Percentiles rank a stretch among this genome's conserved stretches.
phyloP scores from a whole-genome alignment of 2,797 vertebrate genomes.

The Rhinatrema bivittatum region DNA sequence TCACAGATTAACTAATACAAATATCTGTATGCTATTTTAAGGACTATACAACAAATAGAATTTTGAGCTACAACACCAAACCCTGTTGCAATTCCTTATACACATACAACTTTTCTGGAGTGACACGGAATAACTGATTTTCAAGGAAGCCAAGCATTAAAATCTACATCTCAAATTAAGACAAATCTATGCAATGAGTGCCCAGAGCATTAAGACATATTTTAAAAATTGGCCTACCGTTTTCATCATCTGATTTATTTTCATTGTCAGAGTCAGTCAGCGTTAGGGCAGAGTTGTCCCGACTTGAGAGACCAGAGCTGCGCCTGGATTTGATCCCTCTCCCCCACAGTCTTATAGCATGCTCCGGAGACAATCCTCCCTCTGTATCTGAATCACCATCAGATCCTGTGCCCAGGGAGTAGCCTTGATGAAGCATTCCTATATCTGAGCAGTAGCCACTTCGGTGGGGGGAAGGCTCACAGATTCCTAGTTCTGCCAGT shows the following conservation, averaged over 20 bases:
- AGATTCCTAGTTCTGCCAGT: constrained; percentile 85
- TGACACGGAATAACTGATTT: constrained; percentile 10
- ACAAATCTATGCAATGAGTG: not conserved
- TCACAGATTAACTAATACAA: too few relatives aligned
- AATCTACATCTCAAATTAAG: constrained; percentile 1
- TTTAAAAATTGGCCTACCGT: constrained; percentile 67
- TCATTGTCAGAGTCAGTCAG: constrained; percentile 93
- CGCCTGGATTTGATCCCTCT: constrained; percentile 78
- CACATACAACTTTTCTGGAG: too few relatives aligned
- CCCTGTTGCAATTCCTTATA: too few relatives aligned
- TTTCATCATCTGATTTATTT: constrained; percentile 88
- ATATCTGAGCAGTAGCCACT: constrained; percentile 84
- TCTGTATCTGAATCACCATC: constrained; percentile 83
- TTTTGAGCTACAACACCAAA: too few relatives aligned
- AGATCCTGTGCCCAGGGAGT: constrained; percentile 77
- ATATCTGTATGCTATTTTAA: too few relatives aligned
- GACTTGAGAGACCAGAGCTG: constrained; percentile 87
- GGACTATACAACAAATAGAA: too few relatives aligned
- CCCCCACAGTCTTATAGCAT: constrained; percentile 86
- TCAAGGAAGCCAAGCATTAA: constrained; percentile 18
- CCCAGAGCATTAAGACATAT: not conserved
- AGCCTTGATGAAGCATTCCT: constrained; percentile 82
- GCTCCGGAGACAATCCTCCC: constrained; percentile 82
- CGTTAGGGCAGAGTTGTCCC: constrained; percentile 88
- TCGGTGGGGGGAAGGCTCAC: constrained; percentile 73